These are phyloP conservation scores for Pomatostomus ruficeps DNA, from an alignment of 2,113 vertebrate genomes.

Conservation along the genomic window DNA sequence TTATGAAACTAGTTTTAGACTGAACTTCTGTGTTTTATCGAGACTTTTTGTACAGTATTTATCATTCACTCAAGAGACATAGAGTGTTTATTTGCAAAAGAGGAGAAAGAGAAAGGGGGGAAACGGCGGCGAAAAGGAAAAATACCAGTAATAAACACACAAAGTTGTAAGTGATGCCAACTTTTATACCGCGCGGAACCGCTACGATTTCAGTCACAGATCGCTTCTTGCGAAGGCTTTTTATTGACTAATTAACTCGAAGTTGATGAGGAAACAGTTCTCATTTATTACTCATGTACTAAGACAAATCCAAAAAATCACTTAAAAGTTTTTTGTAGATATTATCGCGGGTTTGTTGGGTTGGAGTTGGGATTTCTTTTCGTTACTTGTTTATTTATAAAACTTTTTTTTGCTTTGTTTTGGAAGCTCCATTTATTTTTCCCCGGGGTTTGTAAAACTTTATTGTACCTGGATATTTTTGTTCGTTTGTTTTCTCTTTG, in stretches of 20 bases:
- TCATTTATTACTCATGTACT: slow-evolving; percentile 48
- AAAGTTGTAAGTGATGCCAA: slow-evolving; percentile 69
- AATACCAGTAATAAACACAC: not conserved
- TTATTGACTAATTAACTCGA: slow-evolving; percentile 41
- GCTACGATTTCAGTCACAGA: not conserved
- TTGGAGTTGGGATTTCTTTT: not conserved
- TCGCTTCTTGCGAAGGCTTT: slow-evolving; percentile 17
- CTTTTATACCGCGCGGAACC: slow-evolving; percentile 60
- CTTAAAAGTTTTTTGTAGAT: slow-evolving; percentile 25
- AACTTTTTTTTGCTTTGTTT: slow-evolving; percentile 41
- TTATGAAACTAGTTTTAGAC: slow-evolving; percentile 63
- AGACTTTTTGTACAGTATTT: slow-evolving; percentile 85
- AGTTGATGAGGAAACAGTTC: slow-evolving; percentile 20
- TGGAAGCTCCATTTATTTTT: slow-evolving; percentile 47
- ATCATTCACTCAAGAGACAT: slow-evolving; percentile 62
- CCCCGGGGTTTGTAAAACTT: slow-evolving; percentile 81
- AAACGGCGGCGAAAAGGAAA: not conserved
- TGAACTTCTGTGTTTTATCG: slow-evolving; percentile 76
- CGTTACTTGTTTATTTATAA: slow-evolving; percentile 73
- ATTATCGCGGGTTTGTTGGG: not conserved
- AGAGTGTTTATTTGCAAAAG: slow-evolving; percentile 59
- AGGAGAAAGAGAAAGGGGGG: not conserved
- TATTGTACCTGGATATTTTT: slow-evolving; percentile 73
- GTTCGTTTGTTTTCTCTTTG: slow-evolving; percentile 55
- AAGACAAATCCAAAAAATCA: slow-evolving; percentile 50